Evolutionary conservation across 2,888 invertebrate genomes (phyloP), one percentile per base, ranked within the genome.

Genomic region (Flexamia atlantica): DNA sequence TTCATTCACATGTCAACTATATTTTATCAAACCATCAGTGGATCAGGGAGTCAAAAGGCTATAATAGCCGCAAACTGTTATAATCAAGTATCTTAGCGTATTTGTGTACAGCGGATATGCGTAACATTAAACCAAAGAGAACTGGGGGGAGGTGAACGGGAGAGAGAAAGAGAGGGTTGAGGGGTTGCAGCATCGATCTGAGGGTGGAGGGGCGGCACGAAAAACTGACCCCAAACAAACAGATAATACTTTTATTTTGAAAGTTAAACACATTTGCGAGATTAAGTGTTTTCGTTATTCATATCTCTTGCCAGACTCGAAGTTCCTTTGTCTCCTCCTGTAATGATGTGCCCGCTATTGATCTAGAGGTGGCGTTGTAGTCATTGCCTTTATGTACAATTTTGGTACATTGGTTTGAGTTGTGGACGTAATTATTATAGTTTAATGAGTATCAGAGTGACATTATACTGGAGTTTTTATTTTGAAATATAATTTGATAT

Each of bases 231-330:
- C 57, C 79, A 79, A 79, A 57, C 79, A 79, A 79, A 79, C 79
- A 79, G 79, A 79, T 79, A 79, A 79, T 79, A 79, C 79, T 79
- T 79, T 79, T 79, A 57, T 79, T 79, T 79, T 79, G 79, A 57
- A 79, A 79, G 79, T 79, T 79, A 79, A 76, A 79, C 79, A 79
- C 79, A 79, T 79, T 79, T 79, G 57, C 20, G 50, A 57, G 79
- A 79, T 79, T 50, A 79, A 79, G 53, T 50, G 79, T 76, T 79
- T 79, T 79, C 79, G 79, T 79, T 79, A 79, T 79, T 72, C 72
- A 72, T 72, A 72, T 72, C 72, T 72, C 40, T 40, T 68, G 68
- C 68, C 68, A 68, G 30, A 68, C 30, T 53, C 10, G 53, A 5
- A 46, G 14, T 46, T 53, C 53, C 53, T 53, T 53, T 53, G 53